Percentiles rank a stretch among this genome's conserved stretches.
Evolutionary conservation across 2,888 invertebrate genomes (phyloP).

Genomic region (Bursaphelenchus okinawaensis): DNA sequence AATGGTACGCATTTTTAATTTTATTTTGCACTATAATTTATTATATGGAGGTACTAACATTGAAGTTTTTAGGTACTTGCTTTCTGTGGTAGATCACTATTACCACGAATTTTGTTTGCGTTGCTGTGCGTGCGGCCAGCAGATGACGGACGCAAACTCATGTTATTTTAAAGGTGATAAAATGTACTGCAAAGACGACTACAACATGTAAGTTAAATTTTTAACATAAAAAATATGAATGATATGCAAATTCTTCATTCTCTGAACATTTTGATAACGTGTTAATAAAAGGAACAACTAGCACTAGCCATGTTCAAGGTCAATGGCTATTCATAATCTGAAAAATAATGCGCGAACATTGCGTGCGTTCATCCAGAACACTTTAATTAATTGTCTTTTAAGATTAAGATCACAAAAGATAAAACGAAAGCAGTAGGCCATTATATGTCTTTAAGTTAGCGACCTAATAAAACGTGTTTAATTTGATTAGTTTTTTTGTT

Average conservation of each 20-base stretch:
- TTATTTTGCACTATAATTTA: too few species aligned
- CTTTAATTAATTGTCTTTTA: conserved; percentile 1
- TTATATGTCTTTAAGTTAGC: too few species aligned
- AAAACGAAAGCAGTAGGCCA: neutral
- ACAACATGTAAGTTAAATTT: conserved; percentile 41
- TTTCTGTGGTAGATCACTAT: conserved; percentile 41
- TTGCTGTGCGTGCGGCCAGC: conserved; percentile 42
- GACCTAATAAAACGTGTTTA: too few species aligned
- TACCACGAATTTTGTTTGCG: conserved; percentile 53
- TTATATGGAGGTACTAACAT: too few species aligned
- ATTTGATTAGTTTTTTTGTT: too few species aligned
- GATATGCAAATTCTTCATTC: too few species aligned
- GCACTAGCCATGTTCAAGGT: neutral
- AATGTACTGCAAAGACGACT: conserved; percentile 52
- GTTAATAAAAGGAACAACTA: too few species aligned
- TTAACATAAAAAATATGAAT: too few species aligned
- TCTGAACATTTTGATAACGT: too few species aligned
- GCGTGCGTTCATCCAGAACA: neutral
- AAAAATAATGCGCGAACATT: neutral
- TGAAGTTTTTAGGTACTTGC: conserved; percentile 27
- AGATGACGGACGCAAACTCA: conserved; percentile 32
- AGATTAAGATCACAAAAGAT: neutral
- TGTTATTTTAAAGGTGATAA: conserved; percentile 49
- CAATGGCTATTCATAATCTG: neutral
- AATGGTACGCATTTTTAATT: too few species aligned